Evolutionary conservation across 2,797 vertebrate genomes (phyloP).

Genomic region (Diceros bicornis): DNA sequence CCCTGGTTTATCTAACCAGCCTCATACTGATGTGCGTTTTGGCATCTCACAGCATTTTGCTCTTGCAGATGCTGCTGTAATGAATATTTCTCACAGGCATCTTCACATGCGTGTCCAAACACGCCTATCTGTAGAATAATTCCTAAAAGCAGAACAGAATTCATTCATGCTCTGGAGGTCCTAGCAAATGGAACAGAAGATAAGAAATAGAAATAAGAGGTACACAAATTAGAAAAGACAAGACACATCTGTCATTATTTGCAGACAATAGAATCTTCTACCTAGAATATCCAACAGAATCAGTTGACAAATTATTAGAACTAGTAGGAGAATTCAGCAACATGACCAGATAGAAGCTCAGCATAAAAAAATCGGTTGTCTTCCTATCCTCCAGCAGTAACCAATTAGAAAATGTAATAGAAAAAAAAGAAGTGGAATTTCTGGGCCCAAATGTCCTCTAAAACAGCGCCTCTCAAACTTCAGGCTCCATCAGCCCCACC

Average conservation of each 20-base stretch:
- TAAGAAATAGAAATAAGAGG: background rate
- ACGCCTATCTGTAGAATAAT: background rate
- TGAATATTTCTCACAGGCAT: fast-evolving
- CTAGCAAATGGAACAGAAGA: background rate
- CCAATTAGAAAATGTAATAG: background rate
- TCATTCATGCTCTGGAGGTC: too few species aligned
- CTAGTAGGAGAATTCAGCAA: background rate
- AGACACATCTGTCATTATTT: background rate
- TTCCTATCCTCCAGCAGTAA: background rate
- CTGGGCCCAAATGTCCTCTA: background rate
- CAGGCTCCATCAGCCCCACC: background rate
- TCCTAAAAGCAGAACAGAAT: background rate
- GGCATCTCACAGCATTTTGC: fast-evolving
- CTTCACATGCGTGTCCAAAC: background rate
- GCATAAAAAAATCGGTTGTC: background rate
- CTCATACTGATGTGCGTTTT: fast-evolving
- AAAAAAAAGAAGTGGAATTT: background rate
- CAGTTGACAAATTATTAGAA: background rate
- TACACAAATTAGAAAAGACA: background rate
- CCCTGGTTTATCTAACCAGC: background rate
- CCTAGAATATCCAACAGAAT: background rate
- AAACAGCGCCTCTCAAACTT: background rate
- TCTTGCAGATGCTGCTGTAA: background rate
- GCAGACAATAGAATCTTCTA: background rate
- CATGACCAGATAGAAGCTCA: too few species aligned